Evolutionary conservation across 2,888 invertebrate species (phyloP), one percentile per base, ranked within the genome.

Genomic region (Tortricodes alternella): DNA sequence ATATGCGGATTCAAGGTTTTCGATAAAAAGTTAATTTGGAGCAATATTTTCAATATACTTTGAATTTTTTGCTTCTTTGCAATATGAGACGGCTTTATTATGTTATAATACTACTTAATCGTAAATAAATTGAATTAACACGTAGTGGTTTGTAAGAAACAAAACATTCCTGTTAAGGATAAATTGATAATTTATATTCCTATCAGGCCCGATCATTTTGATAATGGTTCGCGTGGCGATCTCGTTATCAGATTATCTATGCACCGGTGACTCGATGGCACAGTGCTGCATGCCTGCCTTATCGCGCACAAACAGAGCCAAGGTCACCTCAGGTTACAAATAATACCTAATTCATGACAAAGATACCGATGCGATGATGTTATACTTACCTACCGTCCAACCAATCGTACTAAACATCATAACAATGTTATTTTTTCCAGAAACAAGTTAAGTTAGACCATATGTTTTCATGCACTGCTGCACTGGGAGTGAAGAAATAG

Each of bases 181-280:
- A 15, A 16, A 15, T n/a, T 16, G 9, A 15, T 4, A 34, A 13
- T 15, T 41, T 7, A 13, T 34, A 13, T 29, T 16, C n/a, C 15
- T 37, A 49, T 56, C 49, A 35, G 8, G 27, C 9, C 7, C 11
- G 15, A 51, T 44, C 43, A 23, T 23, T 19, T 15, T 48, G 32
- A 49, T 46, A 44, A 52, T 35, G 43, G 71, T 74, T 76, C 71
- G 62, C 65, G 62, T 63, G 65, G 68, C 64, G 67, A 66, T 66
- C 57, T 62, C 62, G 63, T 76, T 79, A 82, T 83, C 79, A 71
- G 62, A 66, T 70, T 77, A 74, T 79, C 76, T 71, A 78, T 84
- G 80, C 80, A 82, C 74, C 70, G 72, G 61, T 67, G 66, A 65
- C 67, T 65, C 60, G 67, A 62, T 72, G 67, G 69, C 72, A 72